These are phyloP conservation scores for Patiria miniata DNA, from an alignment of 35 echinoderm and acorn worm species.

Conservation along the genomic window DNA sequence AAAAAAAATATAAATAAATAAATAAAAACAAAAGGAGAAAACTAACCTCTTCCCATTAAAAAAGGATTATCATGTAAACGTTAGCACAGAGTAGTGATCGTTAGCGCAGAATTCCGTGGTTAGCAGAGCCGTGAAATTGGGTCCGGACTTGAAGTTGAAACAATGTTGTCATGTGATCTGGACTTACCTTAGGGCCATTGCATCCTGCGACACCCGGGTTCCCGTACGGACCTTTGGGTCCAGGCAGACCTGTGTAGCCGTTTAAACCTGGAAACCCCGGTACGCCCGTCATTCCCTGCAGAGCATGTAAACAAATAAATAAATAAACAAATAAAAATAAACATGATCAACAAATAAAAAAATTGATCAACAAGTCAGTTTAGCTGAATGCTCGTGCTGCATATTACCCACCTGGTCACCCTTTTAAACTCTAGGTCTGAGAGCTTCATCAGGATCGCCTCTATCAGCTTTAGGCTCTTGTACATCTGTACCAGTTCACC, in stretches of 20 bases:
- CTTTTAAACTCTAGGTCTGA: conserved; percentile 47
- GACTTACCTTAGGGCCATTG: conserved; percentile 82
- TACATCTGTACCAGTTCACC: conserved; percentile 44
- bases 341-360: background rate
- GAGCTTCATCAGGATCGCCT: conserved; percentile 51
- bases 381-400: too few relatives aligned
- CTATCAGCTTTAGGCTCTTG: conserved; percentile 59
- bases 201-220: conserved; percentile 75
- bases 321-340: background rate
- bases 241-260: conserved; percentile 55
- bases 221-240: conserved; percentile 54
- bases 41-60: background rate
- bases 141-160: too few relatives aligned
- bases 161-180: background rate
- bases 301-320: background rate
- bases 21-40: conserved; percentile 14
- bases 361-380: background rate
- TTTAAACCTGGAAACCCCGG: conserved; percentile 78
- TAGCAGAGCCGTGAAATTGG: too few relatives aligned
- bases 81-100: too few relatives aligned
- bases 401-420: conserved; percentile 84
- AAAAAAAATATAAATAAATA: background rate
- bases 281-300: conserved; percentile 67
- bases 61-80: too few relatives aligned
- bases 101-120: too few relatives aligned